Evolutionary conservation across 2,797 vertebrate species (phyloP).

Genomic region (Neoniphon sammara): DNA sequence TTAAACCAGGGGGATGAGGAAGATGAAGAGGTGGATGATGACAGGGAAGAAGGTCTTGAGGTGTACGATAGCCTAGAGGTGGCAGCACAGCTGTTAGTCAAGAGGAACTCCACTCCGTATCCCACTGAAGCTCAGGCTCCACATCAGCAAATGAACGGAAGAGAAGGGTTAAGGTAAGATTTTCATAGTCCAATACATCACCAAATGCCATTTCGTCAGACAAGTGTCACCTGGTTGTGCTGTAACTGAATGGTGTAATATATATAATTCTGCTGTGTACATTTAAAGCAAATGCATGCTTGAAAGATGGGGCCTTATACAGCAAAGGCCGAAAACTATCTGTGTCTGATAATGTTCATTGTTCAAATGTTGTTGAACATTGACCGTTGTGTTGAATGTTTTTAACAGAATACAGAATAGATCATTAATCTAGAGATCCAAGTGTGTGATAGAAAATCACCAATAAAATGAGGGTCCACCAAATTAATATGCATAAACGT

Average conservation of each 20-base stretch:
- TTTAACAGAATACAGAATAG: too few species aligned
- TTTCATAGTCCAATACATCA: neutral
- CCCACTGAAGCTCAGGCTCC: slow-evolving; percentile 26
- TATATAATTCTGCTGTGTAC: too few species aligned
- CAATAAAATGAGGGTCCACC: too few species aligned
- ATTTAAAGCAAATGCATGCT: too few species aligned
- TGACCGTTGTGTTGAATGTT: too few species aligned
- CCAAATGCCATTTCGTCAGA: neutral
- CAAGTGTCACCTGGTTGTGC: neutral
- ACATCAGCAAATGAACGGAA: slow-evolving; percentile 7
- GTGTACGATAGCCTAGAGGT: slow-evolving; percentile 80
- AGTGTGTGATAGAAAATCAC: too few species aligned
- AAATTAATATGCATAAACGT: too few species aligned
- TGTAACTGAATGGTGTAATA: neutral
- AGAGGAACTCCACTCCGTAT: slow-evolving; percentile 21
- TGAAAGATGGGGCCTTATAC: too few species aligned
- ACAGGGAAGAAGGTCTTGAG: slow-evolving; percentile 44
- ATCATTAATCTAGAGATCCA: too few species aligned
- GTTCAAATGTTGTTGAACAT: too few species aligned
- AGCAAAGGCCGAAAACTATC: too few species aligned
- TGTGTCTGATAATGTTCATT: too few species aligned
- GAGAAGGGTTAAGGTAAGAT: slow-evolving; percentile 51
- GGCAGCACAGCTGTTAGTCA: neutral
- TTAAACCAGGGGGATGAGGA: slow-evolving; percentile 4
- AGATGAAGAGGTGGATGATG: slow-evolving; percentile 19